Evolutionary conservation across 2,113 vertebrate species (phyloP).

Genomic region (Colius striatus): DNA sequence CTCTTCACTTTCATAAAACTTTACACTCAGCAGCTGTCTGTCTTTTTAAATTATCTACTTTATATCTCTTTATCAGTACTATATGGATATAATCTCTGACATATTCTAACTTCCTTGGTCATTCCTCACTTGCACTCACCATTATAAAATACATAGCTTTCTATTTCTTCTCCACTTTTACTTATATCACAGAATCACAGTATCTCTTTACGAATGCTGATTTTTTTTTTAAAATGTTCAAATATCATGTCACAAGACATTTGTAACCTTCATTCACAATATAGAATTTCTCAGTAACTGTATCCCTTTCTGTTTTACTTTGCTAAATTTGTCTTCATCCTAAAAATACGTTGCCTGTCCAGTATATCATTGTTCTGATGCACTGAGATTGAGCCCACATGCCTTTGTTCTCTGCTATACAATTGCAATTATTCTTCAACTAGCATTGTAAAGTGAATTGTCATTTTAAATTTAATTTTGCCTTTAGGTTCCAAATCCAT

Average conservation of each 20-base stretch:
- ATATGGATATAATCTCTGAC: not conserved
- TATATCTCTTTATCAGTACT: not conserved
- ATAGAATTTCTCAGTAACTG: not conserved
- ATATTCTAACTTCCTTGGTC: not conserved
- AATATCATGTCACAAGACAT: not conserved
- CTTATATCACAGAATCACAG: not conserved
- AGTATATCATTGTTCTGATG: not conserved
- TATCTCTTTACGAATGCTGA: not conserved
- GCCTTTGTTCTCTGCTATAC: not conserved
- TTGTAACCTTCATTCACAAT: not conserved
- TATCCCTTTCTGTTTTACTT: not conserved
- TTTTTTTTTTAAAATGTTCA: not conserved
- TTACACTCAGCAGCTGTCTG: not conserved
- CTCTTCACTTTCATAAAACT: not conserved
- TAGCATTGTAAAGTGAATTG: constrained; percentile 7
- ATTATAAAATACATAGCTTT: not conserved
- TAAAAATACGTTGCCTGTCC: not conserved
- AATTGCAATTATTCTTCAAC: not conserved
- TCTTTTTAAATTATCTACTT: not conserved
- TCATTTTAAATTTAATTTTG: not conserved
- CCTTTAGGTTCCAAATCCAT: not conserved
- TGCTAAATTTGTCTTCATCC: not conserved
- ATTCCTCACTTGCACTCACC: not conserved
- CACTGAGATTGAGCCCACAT: not conserved
- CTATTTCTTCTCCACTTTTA: not conserved